A percentile compares a stretch with the other conserved stretches of the same genome.
These are phyloP conservation scores for Steinernema khuongi DNA, from an alignment of 1,140 invertebrate genomes.

Conservation along the genomic window DNA sequence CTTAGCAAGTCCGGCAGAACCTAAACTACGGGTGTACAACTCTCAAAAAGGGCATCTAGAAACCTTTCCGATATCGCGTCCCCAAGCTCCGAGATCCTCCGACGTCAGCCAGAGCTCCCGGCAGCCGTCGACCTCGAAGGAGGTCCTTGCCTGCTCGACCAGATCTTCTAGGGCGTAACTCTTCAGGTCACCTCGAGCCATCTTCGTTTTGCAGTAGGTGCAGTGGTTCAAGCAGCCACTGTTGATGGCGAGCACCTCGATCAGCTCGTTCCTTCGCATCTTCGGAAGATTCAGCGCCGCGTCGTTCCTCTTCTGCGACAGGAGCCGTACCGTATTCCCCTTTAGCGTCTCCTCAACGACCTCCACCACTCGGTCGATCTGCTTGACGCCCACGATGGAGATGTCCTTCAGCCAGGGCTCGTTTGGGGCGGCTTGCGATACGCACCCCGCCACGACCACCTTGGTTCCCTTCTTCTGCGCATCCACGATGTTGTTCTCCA, in stretches of 20 bases:
- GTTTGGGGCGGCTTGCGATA: constrained; percentile 61
- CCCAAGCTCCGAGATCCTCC: constrained; percentile 95
- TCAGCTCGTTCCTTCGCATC: constrained; percentile 84
- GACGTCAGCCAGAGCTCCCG: constrained; percentile 96
- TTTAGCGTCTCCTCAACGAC: constrained; percentile 74
- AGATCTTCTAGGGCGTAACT: constrained; percentile 75
- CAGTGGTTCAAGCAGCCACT: constrained; percentile 96
- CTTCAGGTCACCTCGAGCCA: constrained; percentile 85
- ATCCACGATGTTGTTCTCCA: constrained; percentile 81
- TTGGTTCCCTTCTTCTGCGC: constrained; percentile 73
- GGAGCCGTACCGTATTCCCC: constrained; percentile 41
- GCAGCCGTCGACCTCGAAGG: constrained; percentile 78
- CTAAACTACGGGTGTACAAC: constrained; percentile 29
- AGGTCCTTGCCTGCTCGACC: constrained; percentile 67
- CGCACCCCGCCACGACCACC: constrained; percentile 89
- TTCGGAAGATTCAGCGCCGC: constrained; percentile 81
- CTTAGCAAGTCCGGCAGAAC: constrained; percentile 77
- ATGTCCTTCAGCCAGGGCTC: constrained; percentile 52
- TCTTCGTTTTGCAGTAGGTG: constrained; percentile 97
- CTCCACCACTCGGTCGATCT: constrained; percentile 94
- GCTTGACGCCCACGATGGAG: constrained; percentile 83
- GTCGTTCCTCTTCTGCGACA: constrained; percentile 66
- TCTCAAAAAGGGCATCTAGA: not conserved
- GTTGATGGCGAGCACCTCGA: constrained; percentile 96
- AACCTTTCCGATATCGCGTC: constrained; percentile 80